phyloP scores from a whole-genome alignment of 23 tunicate genomes.

The Ascidia mentula region DNA sequence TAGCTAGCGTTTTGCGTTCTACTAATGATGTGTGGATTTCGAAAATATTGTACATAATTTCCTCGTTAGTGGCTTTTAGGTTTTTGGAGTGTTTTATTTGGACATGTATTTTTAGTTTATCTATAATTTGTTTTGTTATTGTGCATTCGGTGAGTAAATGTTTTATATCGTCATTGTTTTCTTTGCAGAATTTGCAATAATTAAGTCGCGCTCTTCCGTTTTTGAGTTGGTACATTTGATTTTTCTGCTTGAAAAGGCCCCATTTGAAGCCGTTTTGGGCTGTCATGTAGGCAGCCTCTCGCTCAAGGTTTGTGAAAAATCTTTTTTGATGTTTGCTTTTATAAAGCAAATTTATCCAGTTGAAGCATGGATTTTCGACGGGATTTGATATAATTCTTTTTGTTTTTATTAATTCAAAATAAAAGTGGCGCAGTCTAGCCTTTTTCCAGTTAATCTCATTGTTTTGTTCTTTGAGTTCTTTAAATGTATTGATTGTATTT shows the following conservation, averaged over 20 bases:
- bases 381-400: too few species aligned
- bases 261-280: not conserved
- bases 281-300: not conserved
- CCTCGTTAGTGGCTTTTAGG: too few species aligned
- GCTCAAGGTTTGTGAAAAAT: too few species aligned
- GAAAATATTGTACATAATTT: not conserved
- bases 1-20: not conserved
- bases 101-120: not conserved
- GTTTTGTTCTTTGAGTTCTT: not conserved
- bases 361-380: too few species aligned
- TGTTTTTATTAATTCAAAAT: not conserved
- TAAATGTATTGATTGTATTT: not conserved
- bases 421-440: not conserved
- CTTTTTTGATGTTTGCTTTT: too few species aligned
- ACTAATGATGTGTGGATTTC: not conserved
- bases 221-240: not conserved
- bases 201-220: not conserved
- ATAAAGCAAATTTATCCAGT: too few species aligned
- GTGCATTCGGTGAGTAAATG: not conserved
- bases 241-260: not conserved
- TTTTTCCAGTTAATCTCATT: not conserved
- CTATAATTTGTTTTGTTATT: not conserved
- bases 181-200: conserved; percentile 5
- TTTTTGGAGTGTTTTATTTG: not conserved
- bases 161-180: not conserved